phyloP scores from a whole-genome alignment of 2,797 vertebrate species.

The Platyrinchus mystaceus region DNA sequence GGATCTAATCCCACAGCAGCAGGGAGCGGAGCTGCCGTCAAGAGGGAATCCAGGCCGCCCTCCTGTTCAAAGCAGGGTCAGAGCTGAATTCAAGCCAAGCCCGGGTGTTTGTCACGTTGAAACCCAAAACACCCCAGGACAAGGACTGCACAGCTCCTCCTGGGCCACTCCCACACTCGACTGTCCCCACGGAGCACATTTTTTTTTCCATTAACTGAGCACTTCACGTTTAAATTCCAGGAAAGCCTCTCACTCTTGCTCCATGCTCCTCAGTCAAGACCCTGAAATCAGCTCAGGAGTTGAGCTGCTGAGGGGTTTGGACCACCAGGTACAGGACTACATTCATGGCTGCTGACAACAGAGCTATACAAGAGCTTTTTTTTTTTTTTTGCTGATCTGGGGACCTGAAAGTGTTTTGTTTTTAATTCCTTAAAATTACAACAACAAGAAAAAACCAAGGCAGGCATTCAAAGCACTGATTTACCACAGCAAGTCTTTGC shows the following conservation, averaged over 20 bases:
- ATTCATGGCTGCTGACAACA: not conserved
- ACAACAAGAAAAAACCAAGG: not conserved
- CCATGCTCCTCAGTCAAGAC: not conserved
- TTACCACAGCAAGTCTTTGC: conserved; percentile 39
- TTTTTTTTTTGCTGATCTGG: not conserved
- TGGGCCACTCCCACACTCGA: not conserved
- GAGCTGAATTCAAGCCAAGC: not conserved
- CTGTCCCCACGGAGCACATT: not conserved
- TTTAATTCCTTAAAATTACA: not conserved
- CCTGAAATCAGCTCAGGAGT: not conserved
- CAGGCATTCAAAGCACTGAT: conserved; percentile 15
- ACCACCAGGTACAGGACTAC: not conserved
- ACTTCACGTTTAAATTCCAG: fast-evolving
- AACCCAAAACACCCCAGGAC: not conserved
- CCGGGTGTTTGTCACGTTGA: fast-evolving
- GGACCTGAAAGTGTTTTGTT: not conserved
- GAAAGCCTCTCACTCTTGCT: not conserved
- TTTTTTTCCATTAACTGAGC: not conserved
- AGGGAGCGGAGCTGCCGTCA: not conserved
- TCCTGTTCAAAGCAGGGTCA: not conserved
- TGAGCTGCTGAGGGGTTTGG: not conserved
- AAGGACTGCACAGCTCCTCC: not conserved
- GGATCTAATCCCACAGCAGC: not conserved
- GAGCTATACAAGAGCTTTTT: not conserved
- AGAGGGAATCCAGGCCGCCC: not conserved